Conservation (phyloP, 2,113 vertebrate genomes). For the Cavia porcellus region DNA sequence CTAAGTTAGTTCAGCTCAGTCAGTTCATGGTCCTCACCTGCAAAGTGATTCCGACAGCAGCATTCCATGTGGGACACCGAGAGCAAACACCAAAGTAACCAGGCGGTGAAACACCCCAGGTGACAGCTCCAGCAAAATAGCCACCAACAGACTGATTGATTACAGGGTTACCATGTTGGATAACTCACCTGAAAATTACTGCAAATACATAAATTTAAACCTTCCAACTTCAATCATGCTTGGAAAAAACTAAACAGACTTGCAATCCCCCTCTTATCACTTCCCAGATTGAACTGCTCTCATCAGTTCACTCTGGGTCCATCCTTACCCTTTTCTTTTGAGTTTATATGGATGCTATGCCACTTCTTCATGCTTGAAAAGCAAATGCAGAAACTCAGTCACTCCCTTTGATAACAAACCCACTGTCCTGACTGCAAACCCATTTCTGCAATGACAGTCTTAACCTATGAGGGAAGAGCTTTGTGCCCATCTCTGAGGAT, state of each 20-base stretch:
- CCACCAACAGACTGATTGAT: rapidly evolving
- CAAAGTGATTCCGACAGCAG: background rate
- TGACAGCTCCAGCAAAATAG: background rate
- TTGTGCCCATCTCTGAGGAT: background rate
- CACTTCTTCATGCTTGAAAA: background rate
- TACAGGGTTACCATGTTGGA: background rate
- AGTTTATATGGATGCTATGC: background rate
- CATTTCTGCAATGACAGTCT: background rate
- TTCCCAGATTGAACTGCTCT: background rate
- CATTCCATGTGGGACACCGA: background rate
- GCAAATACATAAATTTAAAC: slow-evolving; percentile 15
- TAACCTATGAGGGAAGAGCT: too few species aligned
- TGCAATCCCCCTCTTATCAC: background rate
- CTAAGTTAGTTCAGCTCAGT: background rate
- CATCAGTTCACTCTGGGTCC: background rate
- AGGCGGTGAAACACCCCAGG: background rate
- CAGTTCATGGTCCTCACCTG: background rate
- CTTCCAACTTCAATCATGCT: background rate
- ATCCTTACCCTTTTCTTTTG: background rate
- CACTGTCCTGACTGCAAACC: background rate
- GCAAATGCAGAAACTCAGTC: background rate
- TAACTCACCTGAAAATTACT: slow-evolving; percentile 7
- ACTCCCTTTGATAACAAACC: background rate
- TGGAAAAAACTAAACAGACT: slow-evolving; percentile 3
- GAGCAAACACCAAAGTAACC: background rate